Evolutionary conservation across 2,888 invertebrate genomes (phyloP).

Genomic region (Cactoblastis cactorum): DNA sequence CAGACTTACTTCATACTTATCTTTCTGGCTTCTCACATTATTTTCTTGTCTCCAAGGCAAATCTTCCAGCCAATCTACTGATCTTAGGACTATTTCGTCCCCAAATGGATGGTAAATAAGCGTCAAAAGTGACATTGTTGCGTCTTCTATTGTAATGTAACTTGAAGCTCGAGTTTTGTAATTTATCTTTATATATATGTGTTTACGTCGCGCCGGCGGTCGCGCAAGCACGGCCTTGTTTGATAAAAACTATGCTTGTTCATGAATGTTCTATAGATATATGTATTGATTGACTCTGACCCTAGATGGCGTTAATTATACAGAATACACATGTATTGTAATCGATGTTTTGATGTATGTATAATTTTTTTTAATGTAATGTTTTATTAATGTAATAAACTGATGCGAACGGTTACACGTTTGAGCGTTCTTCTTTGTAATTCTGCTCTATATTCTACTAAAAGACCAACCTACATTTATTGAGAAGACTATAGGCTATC

Average conservation of each 20-base stretch:
- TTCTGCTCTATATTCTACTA: too few relatives aligned
- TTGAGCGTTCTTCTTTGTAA: too few relatives aligned
- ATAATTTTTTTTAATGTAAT: too few relatives aligned
- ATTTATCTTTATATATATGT: background rate
- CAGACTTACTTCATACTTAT: conserved; percentile 50
- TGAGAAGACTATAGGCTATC: too few relatives aligned
- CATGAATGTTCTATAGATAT: conserved; percentile 7
- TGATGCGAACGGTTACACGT: too few relatives aligned
- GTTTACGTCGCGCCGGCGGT: background rate
- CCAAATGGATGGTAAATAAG: conserved; percentile 38
- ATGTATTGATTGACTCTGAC: conserved; percentile 15
- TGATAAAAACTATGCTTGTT: conserved; percentile 1
- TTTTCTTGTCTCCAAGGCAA: conserved; percentile 57
- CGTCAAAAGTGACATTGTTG: conserved; percentile 9
- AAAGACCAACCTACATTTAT: too few relatives aligned
- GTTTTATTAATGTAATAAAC: too few relatives aligned
- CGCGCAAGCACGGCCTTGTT: background rate
- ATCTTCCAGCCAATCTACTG: conserved; percentile 61
- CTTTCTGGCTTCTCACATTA: conserved; percentile 33
- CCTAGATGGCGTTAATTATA: conserved; percentile 29
- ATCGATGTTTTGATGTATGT: too few relatives aligned
- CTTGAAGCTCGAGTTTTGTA: conserved; percentile 1
- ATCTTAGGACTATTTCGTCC: conserved; percentile 53
- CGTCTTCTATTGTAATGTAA: background rate
- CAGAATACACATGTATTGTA: too few relatives aligned